Evolutionary conservation across 2,113 vertebrate species (phyloP).

Genomic region (Chrysemys picta): DNA sequence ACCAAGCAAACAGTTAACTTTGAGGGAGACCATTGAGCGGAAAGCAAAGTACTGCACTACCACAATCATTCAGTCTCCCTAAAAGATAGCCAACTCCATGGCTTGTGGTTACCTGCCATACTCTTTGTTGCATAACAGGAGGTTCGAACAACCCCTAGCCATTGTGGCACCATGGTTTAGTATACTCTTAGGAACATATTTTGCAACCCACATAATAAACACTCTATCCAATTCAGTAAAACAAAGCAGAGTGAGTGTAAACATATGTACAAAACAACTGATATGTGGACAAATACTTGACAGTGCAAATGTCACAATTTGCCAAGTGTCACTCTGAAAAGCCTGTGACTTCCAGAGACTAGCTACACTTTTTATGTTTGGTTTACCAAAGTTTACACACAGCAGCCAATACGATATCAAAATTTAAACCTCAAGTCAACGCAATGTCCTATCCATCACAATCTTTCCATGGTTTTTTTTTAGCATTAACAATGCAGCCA

Average conservation of each 20-base stretch:
- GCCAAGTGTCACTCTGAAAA: conserved; percentile 60
- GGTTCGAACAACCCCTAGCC: conserved; percentile 55
- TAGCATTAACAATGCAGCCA: conserved; percentile 42
- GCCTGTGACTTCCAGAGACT: conserved; percentile 62
- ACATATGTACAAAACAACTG: conserved; percentile 57
- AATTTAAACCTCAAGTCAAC: conserved; percentile 50
- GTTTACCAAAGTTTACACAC: conserved; percentile 52
- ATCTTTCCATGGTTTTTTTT: conserved; percentile 66
- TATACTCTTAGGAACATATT: conserved; percentile 68
- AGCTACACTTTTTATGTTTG: conserved; percentile 44
- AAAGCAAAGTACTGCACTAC: neutral
- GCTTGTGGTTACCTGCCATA: conserved; percentile 73
- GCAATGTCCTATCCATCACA: conserved; percentile 23
- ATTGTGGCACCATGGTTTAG: conserved; percentile 68
- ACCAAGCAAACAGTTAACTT: conserved; percentile 52
- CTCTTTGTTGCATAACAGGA: conserved; percentile 52
- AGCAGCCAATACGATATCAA: conserved; percentile 45
- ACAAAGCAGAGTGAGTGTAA: conserved; percentile 66
- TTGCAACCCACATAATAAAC: conserved; percentile 74
- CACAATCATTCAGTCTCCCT: neutral
- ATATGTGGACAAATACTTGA: conserved; percentile 60
- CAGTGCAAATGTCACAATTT: conserved; percentile 30
- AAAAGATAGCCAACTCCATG: conserved; percentile 37
- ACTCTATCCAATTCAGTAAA: conserved; percentile 62
- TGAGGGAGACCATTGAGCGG: conserved; percentile 18